A percentile compares a stretch with the other conserved stretches of the same genome.
Conservation (phyloP, 2,888 invertebrate species). For the Scaptomyza reducta region DNA sequence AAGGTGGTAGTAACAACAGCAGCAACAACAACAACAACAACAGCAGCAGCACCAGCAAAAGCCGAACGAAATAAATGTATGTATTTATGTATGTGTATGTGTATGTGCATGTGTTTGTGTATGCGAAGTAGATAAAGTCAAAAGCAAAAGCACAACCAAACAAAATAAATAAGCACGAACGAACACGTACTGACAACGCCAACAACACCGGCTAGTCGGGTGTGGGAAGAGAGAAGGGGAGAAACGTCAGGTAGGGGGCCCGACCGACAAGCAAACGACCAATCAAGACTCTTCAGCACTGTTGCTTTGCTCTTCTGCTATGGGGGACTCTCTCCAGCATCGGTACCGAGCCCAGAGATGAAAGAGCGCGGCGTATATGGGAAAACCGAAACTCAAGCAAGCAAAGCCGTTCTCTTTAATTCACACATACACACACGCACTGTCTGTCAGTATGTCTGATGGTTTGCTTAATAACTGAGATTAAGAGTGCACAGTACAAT, state of each 20-base stretch:
- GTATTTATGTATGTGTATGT: background rate
- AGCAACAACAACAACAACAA: background rate
- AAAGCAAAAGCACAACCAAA: conserved; percentile 28
- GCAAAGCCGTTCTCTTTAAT: conserved; percentile 38
- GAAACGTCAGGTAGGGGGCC: conserved; percentile 39
- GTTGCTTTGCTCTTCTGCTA: conserved; percentile 66
- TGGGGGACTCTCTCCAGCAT: conserved; percentile 41
- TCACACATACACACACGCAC: background rate
- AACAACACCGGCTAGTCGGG: conserved; percentile 27
- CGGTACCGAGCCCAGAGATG: conserved; percentile 19
- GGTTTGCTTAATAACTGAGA: conserved; percentile 48
- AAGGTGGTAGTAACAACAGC: conserved; percentile 16
- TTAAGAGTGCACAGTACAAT: conserved; percentile 10
- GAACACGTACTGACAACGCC: conserved; percentile 30
- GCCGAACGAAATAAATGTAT: conserved; percentile 15
- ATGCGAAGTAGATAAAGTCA: conserved; percentile 24
- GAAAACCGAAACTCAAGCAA: background rate
- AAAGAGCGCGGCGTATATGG: conserved; percentile 37
- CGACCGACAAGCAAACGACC: conserved; percentile 60
- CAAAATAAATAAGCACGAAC: conserved; percentile 41
- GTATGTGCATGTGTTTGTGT: too few relatives aligned
- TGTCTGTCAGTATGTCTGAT: background rate
- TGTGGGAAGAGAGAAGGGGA: conserved; percentile 14
- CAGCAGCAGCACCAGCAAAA: conserved; percentile 5
- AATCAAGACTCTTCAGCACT: conserved; percentile 68